phyloP scores from a whole-genome alignment of 2,888 invertebrate species.

The Leptopilina syphax region DNA sequence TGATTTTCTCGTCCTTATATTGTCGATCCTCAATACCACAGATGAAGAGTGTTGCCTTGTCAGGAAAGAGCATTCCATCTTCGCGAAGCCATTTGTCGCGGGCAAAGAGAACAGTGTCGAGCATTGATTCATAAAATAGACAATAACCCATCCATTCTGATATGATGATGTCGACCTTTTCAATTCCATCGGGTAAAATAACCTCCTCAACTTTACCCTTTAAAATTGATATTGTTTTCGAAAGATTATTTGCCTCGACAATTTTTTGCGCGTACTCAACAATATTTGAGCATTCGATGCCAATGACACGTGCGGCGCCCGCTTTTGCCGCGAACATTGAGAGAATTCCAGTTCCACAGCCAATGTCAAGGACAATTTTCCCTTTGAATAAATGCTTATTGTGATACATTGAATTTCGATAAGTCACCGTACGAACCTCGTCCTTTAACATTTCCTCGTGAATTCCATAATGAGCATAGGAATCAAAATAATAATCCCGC shows the following conservation, averaged over 20 bases:
- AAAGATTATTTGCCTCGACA: conserved; percentile 89
- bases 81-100: conserved; percentile 97
- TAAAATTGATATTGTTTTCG: conserved; percentile 88
- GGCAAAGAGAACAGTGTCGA: conserved; percentile 99
- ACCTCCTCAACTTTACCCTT: conserved; percentile 97
- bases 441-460: conserved; percentile 99
- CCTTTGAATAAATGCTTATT: conserved; percentile 98
- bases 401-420: conserved; percentile 99
- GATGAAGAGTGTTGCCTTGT: conserved; percentile 94
- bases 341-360: conserved; percentile 98
- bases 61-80: conserved; percentile 96
- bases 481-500: conserved; percentile 99
- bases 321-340: conserved; percentile 99
- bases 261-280: conserved; percentile 98
- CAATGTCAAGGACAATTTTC: conserved; percentile 96
- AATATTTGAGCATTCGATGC: conserved; percentile 99
- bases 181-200: conserved; percentile 91
- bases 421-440: conserved; percentile 98
- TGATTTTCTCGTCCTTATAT: conserved; percentile 99
- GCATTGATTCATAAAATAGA: conserved; percentile 99
- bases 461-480: conserved; percentile 99
- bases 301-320: conserved; percentile 96
- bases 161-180: conserved; percentile 91
- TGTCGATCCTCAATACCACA: conserved; percentile 97
- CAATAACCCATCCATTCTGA: conserved; percentile 92